Base-by-base conservation (phyloP, 2,797 vertebrate species). In the Lemur catta region DNA sequence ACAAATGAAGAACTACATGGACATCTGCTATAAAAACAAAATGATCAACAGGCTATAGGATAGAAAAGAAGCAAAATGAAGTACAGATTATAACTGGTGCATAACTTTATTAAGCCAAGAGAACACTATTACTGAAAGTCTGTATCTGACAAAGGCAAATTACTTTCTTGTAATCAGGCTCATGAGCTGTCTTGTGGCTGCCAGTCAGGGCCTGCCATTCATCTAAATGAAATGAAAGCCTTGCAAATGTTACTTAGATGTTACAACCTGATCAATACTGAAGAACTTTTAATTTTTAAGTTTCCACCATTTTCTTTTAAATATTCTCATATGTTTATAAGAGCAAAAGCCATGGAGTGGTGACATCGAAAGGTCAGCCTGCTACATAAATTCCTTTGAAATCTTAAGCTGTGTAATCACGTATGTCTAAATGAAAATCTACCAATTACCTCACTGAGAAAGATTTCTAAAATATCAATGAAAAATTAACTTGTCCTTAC, bases 71-170 rank as follows among this genome's bases (percentile, higher is more conserved):
- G 93, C 89, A 98, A 98, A 98, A 97, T 98, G 97, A 98, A 98
- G 97, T 98, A 96, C 95, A 63, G 76, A 96, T 97, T 98, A 71
- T 98, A 98, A 98, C 97, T 98, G 98, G 97, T 98, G 95, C 97
- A 98, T 98, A 98, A 98, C 97, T 98, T 98, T 98, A 98, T 98
- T 98, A 98, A 98, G 97, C 97, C 95, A 98, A 98, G 97, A 97
- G 96, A 98, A 98, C 96, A 97, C 96, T 97, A 96, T 98, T 97
- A 97, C 95, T 96, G 97, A 97, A 98, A 98, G 96, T 98, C 96
- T 97, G 86, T 97, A 95, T 97, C 97, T 98, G 97, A 98, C 97
- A 98, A 98, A 98, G 96, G 96, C 96, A 98, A 98, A 98, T 98
- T 98, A 97, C 97, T 98, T 98, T 98, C 96, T 97, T 98, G 97